phyloP scores from a whole-genome alignment of 2,113 vertebrate species.

The Mandrillus leucophaeus region DNA sequence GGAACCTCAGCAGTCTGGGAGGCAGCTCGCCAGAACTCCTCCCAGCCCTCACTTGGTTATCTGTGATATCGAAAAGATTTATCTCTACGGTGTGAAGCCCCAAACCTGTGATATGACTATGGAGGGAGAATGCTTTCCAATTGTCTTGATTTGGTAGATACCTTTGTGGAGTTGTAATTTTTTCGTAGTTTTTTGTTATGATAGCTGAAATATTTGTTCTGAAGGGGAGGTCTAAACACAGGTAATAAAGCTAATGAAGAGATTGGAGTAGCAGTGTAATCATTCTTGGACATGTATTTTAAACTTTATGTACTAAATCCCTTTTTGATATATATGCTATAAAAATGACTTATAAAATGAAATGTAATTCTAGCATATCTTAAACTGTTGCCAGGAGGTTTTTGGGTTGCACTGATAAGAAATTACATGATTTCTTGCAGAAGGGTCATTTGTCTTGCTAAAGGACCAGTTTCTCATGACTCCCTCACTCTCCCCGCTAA shows the following conservation, averaged over 20 bases:
- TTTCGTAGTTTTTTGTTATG: not conserved
- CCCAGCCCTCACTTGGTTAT: not conserved
- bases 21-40: not conserved
- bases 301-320: not conserved
- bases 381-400: not conserved
- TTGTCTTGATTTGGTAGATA: not conserved
- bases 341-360: constrained; percentile 66
- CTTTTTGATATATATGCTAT: not conserved
- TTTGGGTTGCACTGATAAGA: not conserved
- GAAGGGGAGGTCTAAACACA: not conserved
- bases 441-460: constrained; percentile 6
- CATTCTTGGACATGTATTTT: not conserved
- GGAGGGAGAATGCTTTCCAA: not conserved
- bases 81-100: not conserved
- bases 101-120: not conserved
- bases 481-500: not conserved
- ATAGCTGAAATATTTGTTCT: not conserved
- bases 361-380: not conserved
- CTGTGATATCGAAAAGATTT: not conserved
- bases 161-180: not conserved
- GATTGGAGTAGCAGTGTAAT: not conserved
- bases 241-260: not conserved
- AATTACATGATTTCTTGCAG: not conserved
- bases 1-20: not conserved
- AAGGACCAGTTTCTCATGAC: not conserved